Conservation (phyloP, 2,888 invertebrate genomes). For the Octonoba sinensis region DNA sequence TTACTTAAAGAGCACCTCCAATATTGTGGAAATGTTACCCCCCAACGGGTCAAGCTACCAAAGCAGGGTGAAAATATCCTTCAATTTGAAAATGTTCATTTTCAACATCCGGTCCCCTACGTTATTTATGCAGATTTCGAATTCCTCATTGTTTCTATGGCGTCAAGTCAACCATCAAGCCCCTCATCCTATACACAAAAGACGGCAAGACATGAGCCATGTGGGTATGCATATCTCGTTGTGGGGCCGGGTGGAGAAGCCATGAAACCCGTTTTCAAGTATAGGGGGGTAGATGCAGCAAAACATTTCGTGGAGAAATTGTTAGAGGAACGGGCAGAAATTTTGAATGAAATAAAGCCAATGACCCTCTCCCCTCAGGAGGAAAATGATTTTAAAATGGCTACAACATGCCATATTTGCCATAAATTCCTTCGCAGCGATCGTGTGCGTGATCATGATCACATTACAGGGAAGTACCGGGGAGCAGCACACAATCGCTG, state of each 20-base stretch:
- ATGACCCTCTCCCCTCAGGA: too few species aligned
- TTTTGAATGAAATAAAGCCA: background rate
- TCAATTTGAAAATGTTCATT: background rate
- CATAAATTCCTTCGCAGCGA: too few species aligned
- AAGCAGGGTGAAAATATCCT: background rate
- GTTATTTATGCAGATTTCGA: background rate
- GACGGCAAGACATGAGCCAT: background rate
- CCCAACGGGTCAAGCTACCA: background rate
- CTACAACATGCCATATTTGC: too few species aligned
- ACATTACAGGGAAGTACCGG: background rate
- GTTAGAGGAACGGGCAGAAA: background rate
- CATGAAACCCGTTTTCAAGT: background rate
- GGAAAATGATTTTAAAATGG: too few species aligned
- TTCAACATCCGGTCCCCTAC: background rate
- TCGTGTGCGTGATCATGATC: too few species aligned
- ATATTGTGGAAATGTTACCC: background rate
- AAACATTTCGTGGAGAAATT: background rate
- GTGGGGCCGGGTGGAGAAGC: background rate
- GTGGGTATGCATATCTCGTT: constrained; percentile 19
- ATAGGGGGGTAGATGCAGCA: background rate
- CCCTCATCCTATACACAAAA: background rate
- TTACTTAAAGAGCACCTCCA: background rate
- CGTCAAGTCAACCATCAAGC: background rate
- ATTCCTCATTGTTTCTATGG: background rate
- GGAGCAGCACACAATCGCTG: background rate